Percentiles rank a stretch among this genome's conserved stretches.
phyloP scores from a whole-genome alignment of 2,888 invertebrate species.

The Hyles lineata region DNA sequence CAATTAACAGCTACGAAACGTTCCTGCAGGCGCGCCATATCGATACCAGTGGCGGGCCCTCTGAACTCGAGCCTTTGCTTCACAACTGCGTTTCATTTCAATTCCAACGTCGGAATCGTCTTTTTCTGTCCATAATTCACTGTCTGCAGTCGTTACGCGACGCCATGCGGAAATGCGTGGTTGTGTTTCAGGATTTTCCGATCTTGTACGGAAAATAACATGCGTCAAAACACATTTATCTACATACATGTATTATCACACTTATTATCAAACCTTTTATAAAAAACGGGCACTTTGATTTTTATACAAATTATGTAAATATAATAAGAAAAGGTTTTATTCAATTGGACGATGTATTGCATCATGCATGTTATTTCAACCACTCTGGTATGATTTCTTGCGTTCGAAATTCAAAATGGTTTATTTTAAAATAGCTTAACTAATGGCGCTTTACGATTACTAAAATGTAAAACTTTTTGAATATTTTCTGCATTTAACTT shows the following conservation, averaged over 20 bases:
- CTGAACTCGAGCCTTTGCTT: background rate
- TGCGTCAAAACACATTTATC: background rate
- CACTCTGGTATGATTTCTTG: too few relatives aligned
- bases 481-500: too few relatives aligned
- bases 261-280: background rate
- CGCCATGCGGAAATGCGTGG: background rate
- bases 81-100: background rate
- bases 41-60: background rate
- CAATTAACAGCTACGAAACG: conserved; percentile 60
- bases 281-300: background rate
- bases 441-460: too few relatives aligned
- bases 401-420: too few relatives aligned
- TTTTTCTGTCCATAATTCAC: background rate
- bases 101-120: background rate
- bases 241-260: background rate
- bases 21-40: conserved; percentile 38
- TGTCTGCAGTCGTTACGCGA: background rate
- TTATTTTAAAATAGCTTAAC: too few relatives aligned
- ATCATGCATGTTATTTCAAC: too few relatives aligned
- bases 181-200: background rate
- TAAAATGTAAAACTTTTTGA: too few relatives aligned
- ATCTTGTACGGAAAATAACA: background rate
- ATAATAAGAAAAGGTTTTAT: too few relatives aligned
- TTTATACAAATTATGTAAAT: too few relatives aligned
- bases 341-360: too few relatives aligned